Percentiles rank a stretch among this genome's conserved stretches.
These are phyloP conservation scores for Cyphomyrus discorhynchus DNA, from an alignment of 2,113 vertebrate species.

Conservation along the genomic window DNA sequence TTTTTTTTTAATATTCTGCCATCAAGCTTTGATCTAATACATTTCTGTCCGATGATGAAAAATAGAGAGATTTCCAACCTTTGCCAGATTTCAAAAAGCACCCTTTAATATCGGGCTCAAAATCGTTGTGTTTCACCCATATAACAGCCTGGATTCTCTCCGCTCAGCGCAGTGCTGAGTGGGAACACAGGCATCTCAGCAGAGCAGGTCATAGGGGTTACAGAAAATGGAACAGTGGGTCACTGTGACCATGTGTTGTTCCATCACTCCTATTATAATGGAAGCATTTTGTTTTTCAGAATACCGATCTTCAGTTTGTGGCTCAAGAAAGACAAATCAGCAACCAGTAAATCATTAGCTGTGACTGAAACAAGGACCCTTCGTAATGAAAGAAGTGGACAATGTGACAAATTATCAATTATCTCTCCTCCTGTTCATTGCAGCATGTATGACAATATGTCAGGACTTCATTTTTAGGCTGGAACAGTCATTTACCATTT, in stretches of 20 bases:
- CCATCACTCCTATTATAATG: neutral
- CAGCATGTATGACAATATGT: neutral
- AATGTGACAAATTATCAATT: neutral
- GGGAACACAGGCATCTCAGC: neutral
- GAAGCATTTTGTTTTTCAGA: neutral
- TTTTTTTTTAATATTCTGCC: neutral
- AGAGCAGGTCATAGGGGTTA: neutral
- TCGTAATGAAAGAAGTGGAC: neutral
- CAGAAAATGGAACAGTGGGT: neutral
- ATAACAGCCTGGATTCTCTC: neutral
- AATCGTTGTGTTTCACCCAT: neutral
- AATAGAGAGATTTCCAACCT: neutral
- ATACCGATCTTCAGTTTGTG: neutral
- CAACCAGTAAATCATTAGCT: neutral
- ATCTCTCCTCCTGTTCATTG: neutral
- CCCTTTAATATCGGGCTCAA: neutral
- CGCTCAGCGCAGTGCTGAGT: neutral
- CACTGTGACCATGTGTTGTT: neutral
- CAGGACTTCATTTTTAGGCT: neutral
- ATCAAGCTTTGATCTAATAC: neutral
- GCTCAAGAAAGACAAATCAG: neutral
- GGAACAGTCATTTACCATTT: neutral
- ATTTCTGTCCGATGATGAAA: neutral
- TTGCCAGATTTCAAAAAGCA: neutral
- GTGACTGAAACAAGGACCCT: neutral